Evolutionary conservation across 2,113 vertebrate genomes (phyloP), one percentile per base, ranked within the genome.

Genomic region (Zingel zingel): DNA sequence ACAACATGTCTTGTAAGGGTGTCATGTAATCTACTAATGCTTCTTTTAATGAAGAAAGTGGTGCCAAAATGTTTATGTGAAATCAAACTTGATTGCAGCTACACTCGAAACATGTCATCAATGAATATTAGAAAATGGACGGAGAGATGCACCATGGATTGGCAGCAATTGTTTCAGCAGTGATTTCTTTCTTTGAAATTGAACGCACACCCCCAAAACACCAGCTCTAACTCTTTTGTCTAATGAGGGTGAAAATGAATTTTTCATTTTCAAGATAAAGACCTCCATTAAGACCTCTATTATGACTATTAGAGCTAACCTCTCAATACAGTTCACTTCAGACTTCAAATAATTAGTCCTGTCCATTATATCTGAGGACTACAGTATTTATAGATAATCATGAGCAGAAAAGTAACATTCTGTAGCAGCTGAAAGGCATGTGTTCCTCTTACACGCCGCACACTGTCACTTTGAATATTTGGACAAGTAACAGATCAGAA

Each of bases 281-380:
- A 85, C 57, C 70, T 74, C 66, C 63, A 67, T 88, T 27, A 67
- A 67, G 16, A 76, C 63, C 30, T 73, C 73, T 12, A 74, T 77
- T 59, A 71, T 53, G 71, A 76, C 56, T 61, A 67, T 81, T 79
- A 36, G 65, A 66, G 71, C 43, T 65, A 51, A 54, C 50, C 33
- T 81, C 61, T 73, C 74, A 65, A 73, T 86, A 74, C 36, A 81
- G 18, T 83, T 67, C 75, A 87, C 74, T 77, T 53, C 36, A 71
- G 72, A 85, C 57, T 75, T 77, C 58, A 77, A 68, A 71, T 83
- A 90, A 88, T 91, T 90, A 91, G 72, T 70, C 45, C 73, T 85
- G 57, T 81, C 76, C 65, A 81, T 88, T 86, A 87, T 62, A 62
- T 79, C 54, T 79, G 74, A 87, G 81, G 72, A 43, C 39, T 43